These are phyloP conservation scores for Temnothorax nylanderi DNA, from an alignment of 1,140 invertebrate genomes.

Conservation along the genomic window DNA sequence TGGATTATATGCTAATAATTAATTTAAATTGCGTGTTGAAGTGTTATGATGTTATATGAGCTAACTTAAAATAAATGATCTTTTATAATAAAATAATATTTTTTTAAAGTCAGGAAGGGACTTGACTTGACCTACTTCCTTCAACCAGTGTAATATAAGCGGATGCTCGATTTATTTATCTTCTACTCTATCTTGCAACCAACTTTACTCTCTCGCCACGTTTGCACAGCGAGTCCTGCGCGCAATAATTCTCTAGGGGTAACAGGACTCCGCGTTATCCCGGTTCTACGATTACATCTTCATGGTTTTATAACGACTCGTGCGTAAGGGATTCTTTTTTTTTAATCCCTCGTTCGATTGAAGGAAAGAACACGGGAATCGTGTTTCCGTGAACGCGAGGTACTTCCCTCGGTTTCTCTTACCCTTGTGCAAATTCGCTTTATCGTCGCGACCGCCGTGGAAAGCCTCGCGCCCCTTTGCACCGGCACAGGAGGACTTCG, in stretches of 20 bases:
- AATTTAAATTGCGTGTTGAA: background rate
- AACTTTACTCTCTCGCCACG: background rate
- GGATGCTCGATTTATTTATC: conserved; percentile 25
- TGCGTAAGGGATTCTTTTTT: conserved; percentile 63
- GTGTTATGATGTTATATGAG: background rate
- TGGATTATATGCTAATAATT: background rate
- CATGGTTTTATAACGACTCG: conserved; percentile 73
- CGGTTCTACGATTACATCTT: conserved; percentile 71
- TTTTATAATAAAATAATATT: background rate
- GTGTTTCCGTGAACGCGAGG: conserved; percentile 47
- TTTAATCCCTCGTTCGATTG: conserved; percentile 65
- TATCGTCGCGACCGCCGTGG: conserved; percentile 69
- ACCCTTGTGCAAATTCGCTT: conserved; percentile 65
- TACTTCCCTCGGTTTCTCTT: conserved; percentile 23
- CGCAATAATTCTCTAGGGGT: conserved; percentile 3
- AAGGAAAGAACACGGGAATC: conserved; percentile 47
- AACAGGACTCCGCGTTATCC: background rate
- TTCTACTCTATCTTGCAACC: conserved; percentile 7
- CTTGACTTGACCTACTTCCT: background rate
- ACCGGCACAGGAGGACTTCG: conserved; percentile 27
- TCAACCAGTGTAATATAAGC: background rate
- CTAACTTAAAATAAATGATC: background rate
- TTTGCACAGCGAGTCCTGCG: background rate
- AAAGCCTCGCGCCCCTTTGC: conserved; percentile 30
- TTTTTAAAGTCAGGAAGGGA: background rate